Evolutionary conservation across 2,113 vertebrate genomes (phyloP), one percentile per base, ranked within the genome.

Genomic region (Callorhinus ursinus): DNA sequence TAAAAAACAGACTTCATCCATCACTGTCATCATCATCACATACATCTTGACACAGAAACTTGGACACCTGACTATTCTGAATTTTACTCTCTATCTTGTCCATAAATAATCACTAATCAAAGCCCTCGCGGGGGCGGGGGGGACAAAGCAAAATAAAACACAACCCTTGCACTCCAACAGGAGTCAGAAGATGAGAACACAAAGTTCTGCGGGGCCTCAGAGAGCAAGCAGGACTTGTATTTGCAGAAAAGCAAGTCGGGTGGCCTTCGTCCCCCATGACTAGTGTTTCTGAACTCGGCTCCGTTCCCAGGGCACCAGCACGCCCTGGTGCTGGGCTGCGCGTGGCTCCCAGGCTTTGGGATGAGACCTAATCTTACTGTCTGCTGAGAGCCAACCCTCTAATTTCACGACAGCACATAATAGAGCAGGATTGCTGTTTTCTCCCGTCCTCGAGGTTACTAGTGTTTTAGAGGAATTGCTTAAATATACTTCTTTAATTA

Each of bases 401-500:
- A 91, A 94, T 98, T 97, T 96, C 59, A 55, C 31, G 33, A 53
- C 24, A 90, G 84, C 85, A 39, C 85, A 1, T 51, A 95, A 71
- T 3, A 74, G 9, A 80, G 77, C 0, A 5, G 36, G 33, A 92
- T 26, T 88, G 88, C 53, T 90, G 28, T 59, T 96, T 96, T 61
- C 76, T 42, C 36, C 55, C 91, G n/a, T 86, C 95, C 72, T 67
- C n/a, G 9, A 51, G 49, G 11, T 86, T 55, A 90, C 77, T 49
- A 86, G 59, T 0, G 39, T 96, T 95, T 31, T 21, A 63, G 69
- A 95, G 51, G 28, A 94, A 97, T 69, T 51, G 76, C 46, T 94
- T 94, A 96, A 90, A 85, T 33, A 57, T 1, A 31, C 24, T 90
- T 92, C 36, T 72, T 39, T 57, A 97, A 96, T 97, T 67, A 96